These are phyloP conservation scores for Gallirallus australis DNA, from an alignment of 2,797 vertebrate genomes.

Conservation along the genomic window DNA sequence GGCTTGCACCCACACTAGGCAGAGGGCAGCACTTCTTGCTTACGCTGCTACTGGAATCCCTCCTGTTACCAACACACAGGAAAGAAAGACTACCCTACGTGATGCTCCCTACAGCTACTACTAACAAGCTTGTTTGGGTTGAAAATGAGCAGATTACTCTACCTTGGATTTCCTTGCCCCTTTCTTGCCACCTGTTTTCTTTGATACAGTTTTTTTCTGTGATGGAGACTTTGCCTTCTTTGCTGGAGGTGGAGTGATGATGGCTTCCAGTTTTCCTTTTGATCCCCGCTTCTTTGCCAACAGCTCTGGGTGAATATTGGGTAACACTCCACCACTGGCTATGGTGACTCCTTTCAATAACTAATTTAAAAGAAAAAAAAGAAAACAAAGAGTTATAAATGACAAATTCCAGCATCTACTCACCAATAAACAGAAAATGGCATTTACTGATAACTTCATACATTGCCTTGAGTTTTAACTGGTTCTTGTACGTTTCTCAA, in stretches of 20 bases:
- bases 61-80: accelerated
- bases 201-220: slow-evolving; percentile 87
- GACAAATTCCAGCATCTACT: not conserved
- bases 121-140: not conserved
- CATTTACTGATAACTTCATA: not conserved
- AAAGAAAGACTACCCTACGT: accelerated
- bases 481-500: not conserved
- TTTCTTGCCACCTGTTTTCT: slow-evolving; percentile 89
- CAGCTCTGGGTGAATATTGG: slow-evolving; percentile 97
- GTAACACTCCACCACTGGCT: slow-evolving; percentile 95
- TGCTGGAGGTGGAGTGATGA: slow-evolving; percentile 89
- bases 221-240: slow-evolving; percentile 90
- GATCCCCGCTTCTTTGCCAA: slow-evolving; percentile 94
- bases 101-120: not conserved
- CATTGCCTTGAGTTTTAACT: not conserved
- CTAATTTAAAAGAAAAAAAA: slow-evolving; percentile 66
- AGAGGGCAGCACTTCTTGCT: not conserved
- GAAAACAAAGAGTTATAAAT: not conserved
- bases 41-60: not conserved
- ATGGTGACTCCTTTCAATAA: slow-evolving; percentile 97
- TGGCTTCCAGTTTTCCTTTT: slow-evolving; percentile 94
- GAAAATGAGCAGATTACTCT: not conserved
- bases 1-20: not conserved
- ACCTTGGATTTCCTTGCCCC: slow-evolving; percentile 90
- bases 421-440: not conserved